phyloP scores from a whole-genome alignment of 2,888 invertebrate genomes.

The Latheticus oryzae region DNA sequence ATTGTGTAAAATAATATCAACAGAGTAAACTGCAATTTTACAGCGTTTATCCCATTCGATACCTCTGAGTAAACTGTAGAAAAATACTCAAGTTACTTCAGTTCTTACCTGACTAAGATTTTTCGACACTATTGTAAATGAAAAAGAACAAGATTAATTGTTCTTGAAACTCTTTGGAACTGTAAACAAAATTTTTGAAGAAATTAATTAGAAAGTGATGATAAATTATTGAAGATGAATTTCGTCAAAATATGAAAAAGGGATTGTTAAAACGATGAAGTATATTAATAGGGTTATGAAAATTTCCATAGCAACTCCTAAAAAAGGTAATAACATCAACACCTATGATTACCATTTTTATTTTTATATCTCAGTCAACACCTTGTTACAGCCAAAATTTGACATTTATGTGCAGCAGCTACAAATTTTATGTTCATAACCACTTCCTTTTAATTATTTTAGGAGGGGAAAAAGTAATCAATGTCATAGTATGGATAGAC shows the following conservation, averaged over 20 bases:
- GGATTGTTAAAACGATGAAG: conserved; percentile 6
- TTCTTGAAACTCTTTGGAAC: conserved; percentile 13
- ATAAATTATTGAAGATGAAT: conserved; percentile 1
- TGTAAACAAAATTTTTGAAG: conserved; percentile 6
- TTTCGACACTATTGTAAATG: no score
- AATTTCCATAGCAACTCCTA: conserved; percentile 22
- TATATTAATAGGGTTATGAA: conserved; percentile 31
- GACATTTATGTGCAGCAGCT: conserved; percentile 25
- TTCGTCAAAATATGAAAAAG: conserved; percentile 1
- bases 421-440: conserved; percentile 27
- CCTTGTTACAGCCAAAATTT: conserved; percentile 30
- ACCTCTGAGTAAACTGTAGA: conserved; percentile 19
- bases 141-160: conserved; percentile 27
- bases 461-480: conserved; percentile 4
- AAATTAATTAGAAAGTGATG: conserved; percentile 10
- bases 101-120: conserved; percentile 26
- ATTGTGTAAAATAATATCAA: conserved; percentile 42
- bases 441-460: conserved; percentile 22
- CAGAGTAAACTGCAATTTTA: conserved; percentile 37
- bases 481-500: not conserved
- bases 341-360: conserved; percentile 37
- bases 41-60: conserved; percentile 36
- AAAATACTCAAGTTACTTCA: no score
- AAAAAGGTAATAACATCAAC: conserved; percentile 36
- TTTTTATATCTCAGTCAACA: conserved; percentile 34